These are phyloP conservation scores for Ageneiosus marmoratus DNA, from an alignment of 2,113 vertebrate species.

Conservation along the genomic window DNA sequence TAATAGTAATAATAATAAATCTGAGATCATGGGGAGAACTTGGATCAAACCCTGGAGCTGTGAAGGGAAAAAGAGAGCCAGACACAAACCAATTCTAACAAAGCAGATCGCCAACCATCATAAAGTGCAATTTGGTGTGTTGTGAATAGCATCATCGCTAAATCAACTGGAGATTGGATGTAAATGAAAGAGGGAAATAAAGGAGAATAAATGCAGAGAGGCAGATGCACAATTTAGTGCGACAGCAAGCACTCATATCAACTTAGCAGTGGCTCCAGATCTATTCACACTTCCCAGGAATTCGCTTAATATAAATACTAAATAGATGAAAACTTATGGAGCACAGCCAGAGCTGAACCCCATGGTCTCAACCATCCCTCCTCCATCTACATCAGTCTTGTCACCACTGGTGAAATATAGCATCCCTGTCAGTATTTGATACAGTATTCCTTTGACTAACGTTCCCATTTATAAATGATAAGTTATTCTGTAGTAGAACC, in stretches of 20 bases:
- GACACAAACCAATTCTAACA: not conserved
- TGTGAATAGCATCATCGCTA: slow-evolving; percentile 29
- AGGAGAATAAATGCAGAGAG: slow-evolving; percentile 15
- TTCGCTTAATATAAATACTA: slow-evolving; percentile 7
- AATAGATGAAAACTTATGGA: not conserved
- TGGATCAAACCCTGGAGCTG: not conserved
- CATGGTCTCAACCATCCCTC: slow-evolving; percentile 49
- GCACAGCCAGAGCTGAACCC: slow-evolving; percentile 10
- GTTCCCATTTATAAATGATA: slow-evolving; percentile 44
- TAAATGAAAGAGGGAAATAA: slow-evolving; percentile 39
- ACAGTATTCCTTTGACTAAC: slow-evolving; percentile 18
- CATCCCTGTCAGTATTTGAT: slow-evolving; percentile 23
- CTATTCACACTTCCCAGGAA: not conserved
- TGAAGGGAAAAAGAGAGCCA: not conserved
- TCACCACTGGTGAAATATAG: slow-evolving; percentile 49
- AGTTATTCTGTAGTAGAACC: slow-evolving; percentile 1
- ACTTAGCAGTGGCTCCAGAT: not conserved
- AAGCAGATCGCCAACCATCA: slow-evolving; percentile 15
- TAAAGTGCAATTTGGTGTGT: slow-evolving; percentile 32
- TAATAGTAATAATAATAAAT: too few species aligned
- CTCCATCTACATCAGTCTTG: slow-evolving; percentile 53
- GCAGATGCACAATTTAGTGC: not conserved
- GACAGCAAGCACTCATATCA: not conserved
- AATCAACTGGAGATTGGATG: slow-evolving; percentile 25
- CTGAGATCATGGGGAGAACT: not conserved